These are phyloP conservation scores for Scylla paramamosain DNA, from an alignment of 1,140 invertebrate species.

Conservation along the genomic window DNA sequence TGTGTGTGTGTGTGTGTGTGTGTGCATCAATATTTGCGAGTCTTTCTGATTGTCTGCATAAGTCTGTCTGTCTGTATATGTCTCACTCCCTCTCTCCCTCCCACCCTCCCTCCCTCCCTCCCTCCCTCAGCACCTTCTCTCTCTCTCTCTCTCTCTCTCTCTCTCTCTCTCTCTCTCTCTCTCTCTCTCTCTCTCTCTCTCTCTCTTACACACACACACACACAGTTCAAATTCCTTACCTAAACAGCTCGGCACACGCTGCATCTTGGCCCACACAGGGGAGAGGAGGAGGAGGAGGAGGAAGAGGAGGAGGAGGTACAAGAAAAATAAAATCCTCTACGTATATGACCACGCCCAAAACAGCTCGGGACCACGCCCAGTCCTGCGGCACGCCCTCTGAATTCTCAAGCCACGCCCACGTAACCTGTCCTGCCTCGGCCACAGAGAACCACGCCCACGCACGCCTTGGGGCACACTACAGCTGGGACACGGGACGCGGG, in stretches of 20 bases:
- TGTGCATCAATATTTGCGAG: background rate
- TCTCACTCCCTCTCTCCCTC: background rate
- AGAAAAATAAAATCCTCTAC: background rate
- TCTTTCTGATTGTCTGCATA: background rate
- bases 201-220: no score
- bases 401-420: background rate
- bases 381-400: background rate
- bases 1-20: conserved; percentile 2
- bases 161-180: background rate
- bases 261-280: background rate
- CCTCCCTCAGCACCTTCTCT: background rate
- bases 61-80: background rate
- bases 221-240: background rate
- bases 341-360: background rate
- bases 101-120: background rate
- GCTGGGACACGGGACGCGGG: background rate
- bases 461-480: background rate
- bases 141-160: background rate
- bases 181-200: background rate
- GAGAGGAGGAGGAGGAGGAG: background rate
- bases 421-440: background rate
- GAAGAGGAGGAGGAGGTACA: background rate
- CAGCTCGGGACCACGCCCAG: background rate
- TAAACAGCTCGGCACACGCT: background rate
- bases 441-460: background rate